Evolutionary conservation across 2,888 invertebrate genomes (phyloP).

Genomic region (Buathra laborator): DNA sequence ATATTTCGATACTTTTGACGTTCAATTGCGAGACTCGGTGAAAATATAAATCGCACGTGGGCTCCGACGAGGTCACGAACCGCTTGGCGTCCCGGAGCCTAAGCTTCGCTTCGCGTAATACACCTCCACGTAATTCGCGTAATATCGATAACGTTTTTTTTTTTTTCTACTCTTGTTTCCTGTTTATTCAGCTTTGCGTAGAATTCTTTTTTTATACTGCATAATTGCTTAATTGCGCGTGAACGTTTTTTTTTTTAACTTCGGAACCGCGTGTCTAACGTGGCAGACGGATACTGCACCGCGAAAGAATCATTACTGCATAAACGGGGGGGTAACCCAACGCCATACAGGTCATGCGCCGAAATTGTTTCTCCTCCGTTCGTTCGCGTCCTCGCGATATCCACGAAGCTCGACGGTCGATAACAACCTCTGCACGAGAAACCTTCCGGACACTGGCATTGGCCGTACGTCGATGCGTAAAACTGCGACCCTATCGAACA

Average conservation of each 20-base stretch:
- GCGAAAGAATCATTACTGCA: conserved; percentile 57
- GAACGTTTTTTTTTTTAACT: not conserved
- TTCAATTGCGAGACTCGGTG: not conserved
- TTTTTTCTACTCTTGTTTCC: no score
- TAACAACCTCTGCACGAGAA: not conserved
- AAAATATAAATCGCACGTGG: conserved; percentile 27
- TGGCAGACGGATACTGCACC: not conserved
- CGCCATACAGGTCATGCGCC: conserved; percentile 67
- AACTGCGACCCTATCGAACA: not conserved
- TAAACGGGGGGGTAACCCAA: conserved; percentile 28
- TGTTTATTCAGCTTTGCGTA: not conserved
- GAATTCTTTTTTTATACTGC: not conserved
- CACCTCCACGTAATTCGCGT: not conserved
- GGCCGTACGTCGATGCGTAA: not conserved
- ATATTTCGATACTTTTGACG: not conserved
- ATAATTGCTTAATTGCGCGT: not conserved
- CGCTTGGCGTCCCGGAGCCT: not conserved
- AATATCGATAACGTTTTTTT: not conserved
- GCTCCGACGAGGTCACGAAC: not conserved
- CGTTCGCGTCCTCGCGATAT: not conserved
- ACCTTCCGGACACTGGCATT: not conserved
- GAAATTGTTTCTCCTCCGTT: conserved; percentile 27
- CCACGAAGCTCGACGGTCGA: conserved; percentile 1
- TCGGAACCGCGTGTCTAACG: not conserved
- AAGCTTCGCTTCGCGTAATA: not conserved